These are phyloP conservation scores for Drosophila kanekoi DNA, from an alignment of 2,888 invertebrate species.

Conservation along the genomic window DNA sequence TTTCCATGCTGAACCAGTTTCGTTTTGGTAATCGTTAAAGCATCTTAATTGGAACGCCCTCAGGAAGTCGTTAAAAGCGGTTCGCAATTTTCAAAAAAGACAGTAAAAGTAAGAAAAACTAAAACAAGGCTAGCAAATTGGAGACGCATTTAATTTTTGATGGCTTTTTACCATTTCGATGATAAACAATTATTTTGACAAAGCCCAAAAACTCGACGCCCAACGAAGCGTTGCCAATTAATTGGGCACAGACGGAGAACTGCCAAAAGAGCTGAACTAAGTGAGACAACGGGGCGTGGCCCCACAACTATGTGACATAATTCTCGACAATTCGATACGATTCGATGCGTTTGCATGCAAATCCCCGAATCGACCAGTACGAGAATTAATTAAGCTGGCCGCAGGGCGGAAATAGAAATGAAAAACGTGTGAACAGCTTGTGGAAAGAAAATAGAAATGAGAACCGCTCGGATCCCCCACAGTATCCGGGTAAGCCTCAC, in stretches of 20 bases:
- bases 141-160: conserved; percentile 39
- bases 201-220: conserved; percentile 21
- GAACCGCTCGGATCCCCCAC: conserved; percentile 1
- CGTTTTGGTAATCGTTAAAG: conserved; percentile 38
- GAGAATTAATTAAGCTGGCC: conserved; percentile 71
- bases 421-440: conserved; percentile 51
- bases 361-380: conserved; percentile 25
- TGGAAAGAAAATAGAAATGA: neutral
- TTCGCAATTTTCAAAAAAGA: conserved; percentile 28
- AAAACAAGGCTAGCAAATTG: conserved; percentile 39
- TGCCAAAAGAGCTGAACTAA: conserved; percentile 22
- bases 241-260: conserved; percentile 47
- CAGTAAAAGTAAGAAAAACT: neutral
- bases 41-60: conserved; percentile 55
- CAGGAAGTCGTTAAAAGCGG: conserved; percentile 39
- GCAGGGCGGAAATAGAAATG: conserved; percentile 60
- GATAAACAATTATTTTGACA: conserved; percentile 33
- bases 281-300: conserved; percentile 33
- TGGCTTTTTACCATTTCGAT: conserved; percentile 47
- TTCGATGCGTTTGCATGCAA: conserved; percentile 53
- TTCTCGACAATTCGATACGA: conserved; percentile 41
- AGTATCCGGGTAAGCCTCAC: conserved; percentile 50
- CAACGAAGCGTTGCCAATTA: conserved; percentile 67
- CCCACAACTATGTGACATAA: conserved; percentile 63
- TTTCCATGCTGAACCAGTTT: conserved; percentile 39